phyloP scores from a whole-genome alignment of 37 sponge, comb jelly and placozoan species.

The Aphrocallistes beatrix region DNA sequence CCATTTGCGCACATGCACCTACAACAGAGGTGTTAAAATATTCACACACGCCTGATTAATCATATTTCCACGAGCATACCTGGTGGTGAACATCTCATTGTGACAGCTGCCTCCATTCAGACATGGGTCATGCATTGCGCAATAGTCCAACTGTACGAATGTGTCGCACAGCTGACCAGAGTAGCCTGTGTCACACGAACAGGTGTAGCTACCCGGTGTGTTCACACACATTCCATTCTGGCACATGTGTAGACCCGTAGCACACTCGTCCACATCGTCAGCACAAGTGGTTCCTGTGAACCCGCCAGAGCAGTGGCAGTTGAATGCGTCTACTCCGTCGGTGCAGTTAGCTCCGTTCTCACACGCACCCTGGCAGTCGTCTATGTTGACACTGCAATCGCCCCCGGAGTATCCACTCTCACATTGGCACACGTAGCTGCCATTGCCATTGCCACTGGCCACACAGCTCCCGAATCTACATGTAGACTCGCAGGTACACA shows the following conservation, averaged over 20 bases:
- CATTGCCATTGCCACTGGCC: too few species aligned
- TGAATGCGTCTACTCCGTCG: neutral
- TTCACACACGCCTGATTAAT: neutral
- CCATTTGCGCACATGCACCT: neutral
- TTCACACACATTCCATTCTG: neutral
- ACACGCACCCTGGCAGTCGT: neutral
- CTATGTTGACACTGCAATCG: neutral
- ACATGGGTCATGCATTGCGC: neutral
- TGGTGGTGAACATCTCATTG: neutral
- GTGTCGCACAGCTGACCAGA: neutral
- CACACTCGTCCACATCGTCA: neutral
- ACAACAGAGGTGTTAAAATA: neutral
- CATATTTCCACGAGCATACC: neutral
- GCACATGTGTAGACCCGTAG: neutral
- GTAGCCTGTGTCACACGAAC: neutral
- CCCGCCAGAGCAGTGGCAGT: neutral
- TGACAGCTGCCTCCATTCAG: neutral
- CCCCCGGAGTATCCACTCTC: neutral
- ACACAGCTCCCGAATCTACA: neutral
- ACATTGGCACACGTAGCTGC: neutral
- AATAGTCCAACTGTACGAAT: neutral
- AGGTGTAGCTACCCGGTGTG: neutral
- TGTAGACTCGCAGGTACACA: neutral
- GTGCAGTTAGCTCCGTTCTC: neutral
- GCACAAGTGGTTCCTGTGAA: neutral